These are phyloP conservation scores for Gambelia wislizenii DNA, from an alignment of 2,797 vertebrate species.

Conservation along the genomic window DNA sequence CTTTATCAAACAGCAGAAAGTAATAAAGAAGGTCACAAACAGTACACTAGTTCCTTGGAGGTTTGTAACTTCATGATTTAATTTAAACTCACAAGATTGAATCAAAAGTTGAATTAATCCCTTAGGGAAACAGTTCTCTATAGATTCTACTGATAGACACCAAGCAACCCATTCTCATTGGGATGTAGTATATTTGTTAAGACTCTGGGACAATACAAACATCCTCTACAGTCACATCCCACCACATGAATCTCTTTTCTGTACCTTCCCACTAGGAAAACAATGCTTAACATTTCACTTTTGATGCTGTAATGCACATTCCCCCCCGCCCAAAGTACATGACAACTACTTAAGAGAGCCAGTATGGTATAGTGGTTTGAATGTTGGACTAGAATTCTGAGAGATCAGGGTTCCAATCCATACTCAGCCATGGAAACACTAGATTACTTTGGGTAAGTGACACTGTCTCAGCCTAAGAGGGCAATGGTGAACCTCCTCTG, in stretches of 20 bases:
- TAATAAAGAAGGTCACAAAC: conserved; percentile 85
- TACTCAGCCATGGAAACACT: too few relatives aligned
- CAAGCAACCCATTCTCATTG: conserved; percentile 73
- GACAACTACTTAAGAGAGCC: background rate
- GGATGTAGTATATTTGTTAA: conserved; percentile 76
- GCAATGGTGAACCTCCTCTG: too few relatives aligned
- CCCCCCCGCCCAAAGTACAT: background rate
- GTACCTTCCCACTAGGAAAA: background rate
- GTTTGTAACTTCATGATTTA: conserved; percentile 86
- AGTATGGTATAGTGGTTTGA: too few relatives aligned
- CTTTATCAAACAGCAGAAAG: conserved; percentile 80
- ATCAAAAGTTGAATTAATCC: conserved; percentile 87
- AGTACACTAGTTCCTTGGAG: conserved; percentile 82
- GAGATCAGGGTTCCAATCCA: too few relatives aligned
- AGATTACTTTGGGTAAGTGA: too few relatives aligned
- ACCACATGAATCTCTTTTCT: accelerated
- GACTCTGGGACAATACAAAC: conserved; percentile 52
- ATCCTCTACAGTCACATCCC: background rate
- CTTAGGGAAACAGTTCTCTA: conserved; percentile 80
- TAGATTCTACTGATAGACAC: conserved; percentile 81
- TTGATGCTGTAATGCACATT: background rate
- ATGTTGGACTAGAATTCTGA: too few relatives aligned
- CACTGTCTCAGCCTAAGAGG: too few relatives aligned
- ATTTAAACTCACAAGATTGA: conserved; percentile 83
- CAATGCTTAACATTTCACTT: background rate